These are phyloP conservation scores for Trichogramma dendrolimi DNA, from an alignment of 2,888 invertebrate species.

Conservation along the genomic window DNA sequence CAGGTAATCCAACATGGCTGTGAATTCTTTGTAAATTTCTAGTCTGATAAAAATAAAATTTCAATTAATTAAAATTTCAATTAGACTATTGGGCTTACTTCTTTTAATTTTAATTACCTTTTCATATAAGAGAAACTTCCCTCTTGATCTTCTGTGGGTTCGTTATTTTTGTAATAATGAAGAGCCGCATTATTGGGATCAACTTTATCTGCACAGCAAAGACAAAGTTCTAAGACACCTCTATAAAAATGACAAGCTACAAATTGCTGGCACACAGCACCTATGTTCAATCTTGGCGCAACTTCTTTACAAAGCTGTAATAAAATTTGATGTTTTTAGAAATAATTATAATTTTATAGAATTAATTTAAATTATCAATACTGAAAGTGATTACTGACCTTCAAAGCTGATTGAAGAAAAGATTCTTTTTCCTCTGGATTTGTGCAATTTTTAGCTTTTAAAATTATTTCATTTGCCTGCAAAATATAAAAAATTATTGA, in stretches of 20 bases:
- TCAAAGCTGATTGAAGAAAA: slow-evolving; percentile 71
- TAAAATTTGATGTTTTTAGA: slow-evolving; percentile 6
- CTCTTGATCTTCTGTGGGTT: slow-evolving; percentile 77
- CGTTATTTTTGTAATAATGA: slow-evolving; percentile 81
- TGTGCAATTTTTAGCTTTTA: slow-evolving; percentile 72
- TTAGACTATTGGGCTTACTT: not conserved
- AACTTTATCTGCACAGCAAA: slow-evolving; percentile 77
- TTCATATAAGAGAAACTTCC: slow-evolving; percentile 71
- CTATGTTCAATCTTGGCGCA: slow-evolving; percentile 79
- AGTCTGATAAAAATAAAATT: slow-evolving; percentile 57
- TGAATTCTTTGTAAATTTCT: slow-evolving; percentile 85
- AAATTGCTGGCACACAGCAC: slow-evolving; percentile 80
- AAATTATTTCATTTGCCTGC: slow-evolving; percentile 82
- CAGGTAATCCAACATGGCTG: slow-evolving; percentile 69
- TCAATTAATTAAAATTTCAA: slow-evolving; percentile 8
- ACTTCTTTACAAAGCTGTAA: slow-evolving; percentile 78
- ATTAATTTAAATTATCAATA: not conserved
- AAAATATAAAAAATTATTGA: slow-evolving; percentile 9
- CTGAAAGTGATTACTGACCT: slow-evolving; percentile 40
- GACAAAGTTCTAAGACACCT: slow-evolving; percentile 84
- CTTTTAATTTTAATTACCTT: slow-evolving; percentile 50
- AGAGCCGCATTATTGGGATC: slow-evolving; percentile 86
- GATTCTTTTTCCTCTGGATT: slow-evolving; percentile 74
- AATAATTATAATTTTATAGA: slow-evolving; percentile 3
- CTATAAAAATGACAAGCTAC: slow-evolving; percentile 76